A percentile compares a stretch with the other conserved stretches of the same genome.
phyloP scores from a whole-genome alignment of 1,140 invertebrate genomes.

The Steinernema khuongi region DNA sequence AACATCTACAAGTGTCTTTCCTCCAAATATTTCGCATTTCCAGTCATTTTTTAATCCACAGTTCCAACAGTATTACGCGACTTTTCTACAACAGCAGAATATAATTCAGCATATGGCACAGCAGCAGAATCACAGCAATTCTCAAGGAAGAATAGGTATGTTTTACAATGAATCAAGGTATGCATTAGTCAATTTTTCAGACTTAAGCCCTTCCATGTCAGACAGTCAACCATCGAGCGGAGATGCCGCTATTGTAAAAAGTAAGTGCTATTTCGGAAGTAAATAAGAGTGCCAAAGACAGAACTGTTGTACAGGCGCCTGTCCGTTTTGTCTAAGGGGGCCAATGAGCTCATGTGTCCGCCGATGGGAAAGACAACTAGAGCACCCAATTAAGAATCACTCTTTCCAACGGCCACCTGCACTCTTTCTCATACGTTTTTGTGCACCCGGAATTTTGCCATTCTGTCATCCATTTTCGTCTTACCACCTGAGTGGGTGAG shows the following conservation, averaged over 20 bases:
- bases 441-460: neutral
- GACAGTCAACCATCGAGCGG: neutral
- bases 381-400: neutral
- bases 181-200: neutral
- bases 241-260: neutral
- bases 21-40: neutral
- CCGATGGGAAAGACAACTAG: neutral
- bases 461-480: neutral
- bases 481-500: no score
- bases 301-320: neutral
- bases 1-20: neutral
- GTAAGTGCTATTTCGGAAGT: neutral
- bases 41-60: neutral
- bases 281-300: neutral
- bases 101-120: neutral
- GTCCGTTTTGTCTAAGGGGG: slow-evolving; percentile 8
- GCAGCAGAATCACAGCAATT: neutral
- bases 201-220: neutral
- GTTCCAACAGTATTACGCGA: neutral
- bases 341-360: neutral
- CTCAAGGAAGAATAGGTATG: neutral
- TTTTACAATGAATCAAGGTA: neutral
- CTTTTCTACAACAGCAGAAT: neutral
- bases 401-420: neutral
- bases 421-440: neutral